phyloP scores from a whole-genome alignment of 2,888 invertebrate species.

The Pachycephus smyrnensis region DNA sequence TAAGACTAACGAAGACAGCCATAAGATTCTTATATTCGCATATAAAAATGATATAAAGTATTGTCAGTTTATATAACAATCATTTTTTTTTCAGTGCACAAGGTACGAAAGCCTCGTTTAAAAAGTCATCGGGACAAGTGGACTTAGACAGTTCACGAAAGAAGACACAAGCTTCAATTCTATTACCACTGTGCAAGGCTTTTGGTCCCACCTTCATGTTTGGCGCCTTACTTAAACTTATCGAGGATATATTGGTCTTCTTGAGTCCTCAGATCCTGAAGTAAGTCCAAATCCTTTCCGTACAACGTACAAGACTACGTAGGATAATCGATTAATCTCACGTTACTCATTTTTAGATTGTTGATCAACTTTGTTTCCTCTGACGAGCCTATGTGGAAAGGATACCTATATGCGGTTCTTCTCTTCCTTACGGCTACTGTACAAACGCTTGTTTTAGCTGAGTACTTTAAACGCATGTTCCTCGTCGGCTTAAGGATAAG shows the following conservation, averaged over 20 bases:
- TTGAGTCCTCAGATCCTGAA: constrained; percentile 89
- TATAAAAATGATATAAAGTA: constrained; percentile 2
- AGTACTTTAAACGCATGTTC: constrained; percentile 93
- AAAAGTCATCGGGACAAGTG: constrained; percentile 79
- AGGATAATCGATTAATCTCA: constrained; percentile 13
- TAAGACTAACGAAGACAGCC: constrained; percentile 39
- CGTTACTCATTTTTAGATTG: constrained; percentile 68
- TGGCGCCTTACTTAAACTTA: constrained; percentile 85
- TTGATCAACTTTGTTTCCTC: constrained; percentile 78
- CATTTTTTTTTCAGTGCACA: constrained; percentile 57
- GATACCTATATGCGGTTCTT: constrained; percentile 83
- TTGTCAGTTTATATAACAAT: constrained; percentile 7
- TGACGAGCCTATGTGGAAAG: constrained; percentile 82
- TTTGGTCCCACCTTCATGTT: constrained; percentile 90
- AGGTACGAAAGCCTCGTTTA: constrained; percentile 74
- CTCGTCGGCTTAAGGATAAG: constrained; percentile 90
- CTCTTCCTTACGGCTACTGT: constrained; percentile 81
- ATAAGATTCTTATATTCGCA: not conserved
- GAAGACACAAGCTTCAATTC: constrained; percentile 83
- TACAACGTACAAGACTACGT: constrained; percentile 1
- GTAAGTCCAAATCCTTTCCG: constrained; percentile 69
- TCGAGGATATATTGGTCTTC: constrained; percentile 88
- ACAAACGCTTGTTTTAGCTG: constrained; percentile 87
- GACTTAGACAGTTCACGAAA: constrained; percentile 78
- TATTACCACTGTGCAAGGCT: constrained; percentile 85